Evolutionary conservation across 2,113 vertebrate species (phyloP).

Genomic region (Pterocles burchelli): DNA sequence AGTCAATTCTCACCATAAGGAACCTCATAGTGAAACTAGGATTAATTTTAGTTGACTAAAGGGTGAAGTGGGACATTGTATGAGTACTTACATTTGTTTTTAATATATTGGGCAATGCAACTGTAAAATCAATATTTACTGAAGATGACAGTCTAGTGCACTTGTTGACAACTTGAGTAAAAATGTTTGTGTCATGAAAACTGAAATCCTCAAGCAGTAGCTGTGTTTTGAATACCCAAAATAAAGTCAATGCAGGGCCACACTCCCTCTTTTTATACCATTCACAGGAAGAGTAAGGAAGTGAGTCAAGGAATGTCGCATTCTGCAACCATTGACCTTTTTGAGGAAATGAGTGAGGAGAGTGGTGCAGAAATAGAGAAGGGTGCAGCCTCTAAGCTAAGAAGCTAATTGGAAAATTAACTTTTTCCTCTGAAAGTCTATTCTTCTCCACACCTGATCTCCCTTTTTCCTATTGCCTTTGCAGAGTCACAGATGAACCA

Average conservation of each 20-base stretch:
- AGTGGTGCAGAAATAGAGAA: neutral
- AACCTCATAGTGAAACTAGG: neutral
- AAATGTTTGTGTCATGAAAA: neutral
- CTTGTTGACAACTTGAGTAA: neutral
- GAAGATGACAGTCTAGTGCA: neutral
- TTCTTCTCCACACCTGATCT: neutral
- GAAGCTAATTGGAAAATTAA: neutral
- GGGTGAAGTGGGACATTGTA: neutral
- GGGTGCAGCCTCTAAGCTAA: neutral
- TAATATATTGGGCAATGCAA: neutral
- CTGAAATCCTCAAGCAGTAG: neutral
- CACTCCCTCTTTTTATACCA: neutral
- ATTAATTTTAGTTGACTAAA: neutral
- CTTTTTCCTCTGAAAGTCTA: neutral
- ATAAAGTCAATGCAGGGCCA: neutral
- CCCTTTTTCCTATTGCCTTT: neutral
- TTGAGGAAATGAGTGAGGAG: neutral
- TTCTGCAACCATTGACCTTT: neutral
- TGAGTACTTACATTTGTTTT: neutral
- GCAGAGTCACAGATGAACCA: neutral
- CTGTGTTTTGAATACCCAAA: neutral
- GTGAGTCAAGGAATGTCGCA: rapidly evolving
- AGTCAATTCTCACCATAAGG: neutral
- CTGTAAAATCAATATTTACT: neutral
- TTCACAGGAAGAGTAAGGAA: neutral